Evolutionary conservation across 2,113 vertebrate genomes (phyloP), one percentile per base, ranked within the genome.

Genomic region (Cebidichthys violaceus): DNA sequence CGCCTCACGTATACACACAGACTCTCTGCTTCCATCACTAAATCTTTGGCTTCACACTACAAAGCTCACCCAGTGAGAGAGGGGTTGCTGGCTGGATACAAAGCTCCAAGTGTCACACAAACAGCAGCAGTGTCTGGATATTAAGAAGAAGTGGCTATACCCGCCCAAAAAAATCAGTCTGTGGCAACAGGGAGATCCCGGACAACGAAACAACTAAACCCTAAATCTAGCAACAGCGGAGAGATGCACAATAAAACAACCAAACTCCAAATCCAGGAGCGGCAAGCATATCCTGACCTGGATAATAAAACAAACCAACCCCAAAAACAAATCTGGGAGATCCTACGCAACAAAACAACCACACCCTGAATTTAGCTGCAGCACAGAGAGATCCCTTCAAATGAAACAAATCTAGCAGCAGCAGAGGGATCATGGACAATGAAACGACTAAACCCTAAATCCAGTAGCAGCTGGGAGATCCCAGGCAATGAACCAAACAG

Each of bases 391-490:
- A 86, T 86, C 57, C 31, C 67, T 15, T 39, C 81, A 85, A 80
- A 89, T 84, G 79, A 85, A 91, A 90, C 85, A 82, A 86, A 92
- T 83, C 67, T 71, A 78, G 82, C 52, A 75, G 81, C 73, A 61
- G 78, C 80, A 13, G 35, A 75, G 57, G 74, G 83, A 88, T 88
- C 82, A 72, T 0, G 66, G 70, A 89, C 87, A 91, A 90, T 87
- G 77, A 84, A 73, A 81, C 62, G 72, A 77, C 79, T 90, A 88
- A 92, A 90, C 83, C 88, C 84, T 83, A 87, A 94, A 93, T 92
- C 89, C 91, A 86, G 85, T 50, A 91, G 86, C 91, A 92, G 85
- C 86, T 88, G 89, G 86, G 64, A 87, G 90, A 90, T 73, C 77
- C 88, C 75, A 67, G 90, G 87, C 88, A 85, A 82, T 50, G 29